Evolutionary conservation across 2,888 invertebrate species (phyloP).

Genomic region (Scaptomyza cyrtandrae): DNA sequence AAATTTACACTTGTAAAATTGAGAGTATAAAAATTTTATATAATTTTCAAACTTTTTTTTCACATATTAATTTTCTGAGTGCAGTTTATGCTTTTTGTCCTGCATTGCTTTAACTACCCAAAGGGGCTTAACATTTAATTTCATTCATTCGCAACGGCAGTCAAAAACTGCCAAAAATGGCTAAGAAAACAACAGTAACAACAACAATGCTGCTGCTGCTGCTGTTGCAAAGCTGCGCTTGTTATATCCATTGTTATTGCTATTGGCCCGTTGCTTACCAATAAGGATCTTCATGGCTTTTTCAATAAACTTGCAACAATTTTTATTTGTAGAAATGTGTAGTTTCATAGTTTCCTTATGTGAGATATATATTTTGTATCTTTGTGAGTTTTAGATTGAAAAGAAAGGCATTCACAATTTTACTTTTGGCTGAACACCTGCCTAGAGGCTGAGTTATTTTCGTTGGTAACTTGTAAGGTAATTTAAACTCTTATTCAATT

Average conservation of each 20-base stretch:
- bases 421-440: too few species aligned
- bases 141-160: conserved; percentile 70
- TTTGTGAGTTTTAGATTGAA: background rate
- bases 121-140: conserved; percentile 69
- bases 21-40: fast-evolving
- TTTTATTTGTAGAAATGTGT: background rate
- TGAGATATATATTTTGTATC: background rate
- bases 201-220: too few species aligned
- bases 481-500: background rate
- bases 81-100: conserved; percentile 17
- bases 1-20: background rate
- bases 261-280: conserved; percentile 28
- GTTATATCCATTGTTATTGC: conserved; percentile 55
- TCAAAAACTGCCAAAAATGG: conserved; percentile 50
- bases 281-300: conserved; percentile 8
- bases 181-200: conserved; percentile 2
- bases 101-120: conserved; percentile 41
- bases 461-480: too few species aligned
- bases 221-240: conserved; percentile 24
- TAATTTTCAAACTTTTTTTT: background rate
- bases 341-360: background rate
- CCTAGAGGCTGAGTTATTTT: background rate
- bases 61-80: background rate
- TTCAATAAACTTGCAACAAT: conserved; percentile 10
- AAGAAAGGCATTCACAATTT: background rate